Evolutionary conservation across 2,797 vertebrate genomes (phyloP).

Genomic region (Garrulus glandarius): DNA sequence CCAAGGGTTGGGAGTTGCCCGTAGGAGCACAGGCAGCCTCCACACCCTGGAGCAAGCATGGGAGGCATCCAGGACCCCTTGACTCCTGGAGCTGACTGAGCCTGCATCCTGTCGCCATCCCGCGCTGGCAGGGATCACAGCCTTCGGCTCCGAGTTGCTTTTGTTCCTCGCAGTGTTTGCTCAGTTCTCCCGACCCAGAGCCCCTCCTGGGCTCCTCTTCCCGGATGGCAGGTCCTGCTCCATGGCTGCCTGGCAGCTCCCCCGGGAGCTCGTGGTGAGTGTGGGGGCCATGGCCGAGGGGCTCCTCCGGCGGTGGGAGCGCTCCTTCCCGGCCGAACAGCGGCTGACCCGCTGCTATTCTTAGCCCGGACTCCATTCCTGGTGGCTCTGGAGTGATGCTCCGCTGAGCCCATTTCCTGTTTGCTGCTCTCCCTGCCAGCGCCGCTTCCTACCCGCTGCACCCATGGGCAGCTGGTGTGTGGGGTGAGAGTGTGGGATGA

Average conservation of each 20-base stretch:
- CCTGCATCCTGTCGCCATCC: not conserved
- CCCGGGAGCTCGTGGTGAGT: fast-evolving
- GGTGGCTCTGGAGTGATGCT: not conserved
- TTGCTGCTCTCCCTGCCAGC: not conserved
- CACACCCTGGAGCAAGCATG: not conserved
- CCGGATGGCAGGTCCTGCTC: not conserved
- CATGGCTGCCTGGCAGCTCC: not conserved
- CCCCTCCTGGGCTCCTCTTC: not conserved
- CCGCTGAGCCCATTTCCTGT: not conserved
- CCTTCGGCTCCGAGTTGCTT: not conserved
- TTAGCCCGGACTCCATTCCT: not conserved
- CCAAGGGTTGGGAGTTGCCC: not conserved
- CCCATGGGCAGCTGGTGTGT: not conserved
- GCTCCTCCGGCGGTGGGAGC: not conserved
- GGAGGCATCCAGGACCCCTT: not conserved
- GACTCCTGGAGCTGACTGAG: fast-evolving
- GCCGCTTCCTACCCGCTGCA: not conserved
- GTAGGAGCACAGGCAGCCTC: not conserved
- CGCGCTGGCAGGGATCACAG: fast-evolving
- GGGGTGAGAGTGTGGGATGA: not conserved
- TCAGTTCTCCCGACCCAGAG: fast-evolving
- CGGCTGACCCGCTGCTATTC: not conserved
- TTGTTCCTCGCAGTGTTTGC: not conserved
- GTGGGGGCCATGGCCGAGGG: not conserved
- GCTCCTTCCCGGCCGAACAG: not conserved